Percentiles rank a stretch among this genome's conserved stretches.
Conservation (phyloP, 53 echinoderm and acorn worm species). For the Echinometra lucunter region DNA sequence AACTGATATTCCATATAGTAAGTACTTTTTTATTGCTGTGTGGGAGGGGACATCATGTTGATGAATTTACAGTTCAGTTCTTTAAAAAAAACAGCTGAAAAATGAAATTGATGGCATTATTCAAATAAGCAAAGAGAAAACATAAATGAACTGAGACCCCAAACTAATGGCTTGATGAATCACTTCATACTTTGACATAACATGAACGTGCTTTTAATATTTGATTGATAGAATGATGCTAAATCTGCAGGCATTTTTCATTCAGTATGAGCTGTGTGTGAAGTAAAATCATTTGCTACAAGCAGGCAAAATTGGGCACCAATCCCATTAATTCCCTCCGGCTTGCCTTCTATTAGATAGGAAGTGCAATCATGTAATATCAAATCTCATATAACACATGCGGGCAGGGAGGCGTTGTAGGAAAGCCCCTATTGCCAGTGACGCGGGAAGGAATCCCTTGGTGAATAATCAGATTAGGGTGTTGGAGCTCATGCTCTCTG, state of each 20-base stretch:
- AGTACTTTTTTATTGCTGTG: not conserved
- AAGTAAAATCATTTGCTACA: not conserved
- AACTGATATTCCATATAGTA: no score
- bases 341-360: slow-evolving; percentile 21
- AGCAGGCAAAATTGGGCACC: slow-evolving; percentile 24
- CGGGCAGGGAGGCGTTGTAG: not conserved
- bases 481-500: not conserved
- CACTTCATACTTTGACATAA: not conserved
- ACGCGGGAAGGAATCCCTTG: not conserved
- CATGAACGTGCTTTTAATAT: not conserved
- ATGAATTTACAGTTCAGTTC: not conserved
- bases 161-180: no score
- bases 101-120: not conserved
- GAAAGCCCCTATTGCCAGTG: not conserved
- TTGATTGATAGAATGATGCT: not conserved
- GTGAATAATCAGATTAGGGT: slow-evolving; percentile 50
- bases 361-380: slow-evolving; percentile 56
- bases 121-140: not conserved
- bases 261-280: not conserved
- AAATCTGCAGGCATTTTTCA: not conserved
- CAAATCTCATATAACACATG: slow-evolving; percentile 19
- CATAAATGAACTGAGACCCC: not conserved
- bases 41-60: not conserved
- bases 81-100: not conserved
- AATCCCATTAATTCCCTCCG: slow-evolving; percentile 29